Percentiles rank a stretch among this genome's conserved stretches.
Conservation (phyloP, 2,113 vertebrate species). For the Anhinga rufa region DNA sequence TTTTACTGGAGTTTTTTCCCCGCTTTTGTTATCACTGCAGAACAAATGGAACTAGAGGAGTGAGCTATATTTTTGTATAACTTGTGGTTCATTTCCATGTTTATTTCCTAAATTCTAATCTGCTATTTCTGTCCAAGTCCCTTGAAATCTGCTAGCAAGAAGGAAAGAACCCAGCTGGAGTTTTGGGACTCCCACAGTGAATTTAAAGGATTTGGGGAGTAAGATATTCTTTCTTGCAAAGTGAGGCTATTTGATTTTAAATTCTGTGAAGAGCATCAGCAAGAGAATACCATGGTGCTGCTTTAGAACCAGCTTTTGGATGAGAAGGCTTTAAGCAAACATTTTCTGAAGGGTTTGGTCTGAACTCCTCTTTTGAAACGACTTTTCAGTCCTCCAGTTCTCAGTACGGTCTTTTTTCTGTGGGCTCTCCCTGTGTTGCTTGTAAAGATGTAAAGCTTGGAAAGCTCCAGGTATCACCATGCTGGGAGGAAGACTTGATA, state of each 20-base stretch:
- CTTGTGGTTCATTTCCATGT: neutral
- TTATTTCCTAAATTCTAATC: conserved; percentile 1
- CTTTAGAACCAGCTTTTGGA: neutral
- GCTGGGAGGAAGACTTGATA: neutral
- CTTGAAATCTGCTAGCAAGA: conserved; percentile 2
- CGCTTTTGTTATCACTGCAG: neutral
- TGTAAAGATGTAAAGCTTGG: neutral
- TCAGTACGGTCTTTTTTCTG: neutral
- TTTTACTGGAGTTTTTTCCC: neutral
- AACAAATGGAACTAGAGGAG: neutral
- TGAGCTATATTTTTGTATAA: neutral
- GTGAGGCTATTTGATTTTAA: conserved; percentile 7
- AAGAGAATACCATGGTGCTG: neutral
- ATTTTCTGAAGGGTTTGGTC: neutral
- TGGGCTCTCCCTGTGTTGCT: neutral
- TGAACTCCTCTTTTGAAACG: neutral
- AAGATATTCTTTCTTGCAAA: neutral
- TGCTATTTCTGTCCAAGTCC: neutral
- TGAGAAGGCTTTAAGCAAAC: neutral
- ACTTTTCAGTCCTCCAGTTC: neutral
- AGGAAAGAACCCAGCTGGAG: neutral
- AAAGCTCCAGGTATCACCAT: neutral
- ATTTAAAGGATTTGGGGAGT: neutral
- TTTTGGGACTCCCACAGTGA: neutral
- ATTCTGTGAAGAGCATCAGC: neutral